Evolutionary conservation across 2,888 invertebrate species (phyloP), one percentile per base, ranked within the genome.

Genomic region (Leptinotarsa peninsularis): DNA sequence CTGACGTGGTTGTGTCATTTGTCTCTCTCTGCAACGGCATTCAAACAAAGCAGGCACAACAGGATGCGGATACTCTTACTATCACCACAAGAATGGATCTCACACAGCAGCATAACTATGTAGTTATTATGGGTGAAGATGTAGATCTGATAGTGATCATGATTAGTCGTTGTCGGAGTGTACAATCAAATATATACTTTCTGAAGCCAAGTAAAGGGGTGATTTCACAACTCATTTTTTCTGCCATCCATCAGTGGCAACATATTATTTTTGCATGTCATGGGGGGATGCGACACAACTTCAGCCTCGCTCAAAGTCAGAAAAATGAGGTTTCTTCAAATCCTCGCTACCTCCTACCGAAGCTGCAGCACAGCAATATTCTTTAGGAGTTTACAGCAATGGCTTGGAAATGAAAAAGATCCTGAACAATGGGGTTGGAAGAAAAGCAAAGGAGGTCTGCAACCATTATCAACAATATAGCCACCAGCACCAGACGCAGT

Each of bases 311-410:
- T 33, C 33, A 7, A 1, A 33, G 33, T 0, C 33, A 0, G 10
- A 10, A 43, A 43, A 43, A 43, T 43, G 33, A 43, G 10, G 2
- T 43, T 43, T 2, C 33, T 43, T 43, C 10, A 43, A 10, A 43
- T 4, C 0, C 7, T 10, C 66, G 10, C n/a, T 27, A 66, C 21
- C 18, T 18, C 21, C 21, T 18, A n/a, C 18, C 3, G 67, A 15
- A 50, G 67, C 67, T 67, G 67, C 67, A 67, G 49, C 67, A 49
- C 67, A 49, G 17, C 67, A 67, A 49, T 50, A 50, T 49, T 67
- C 21, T 56, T 18, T n/a, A 10, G 18, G 18, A 13, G 56, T n/a
- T 13, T 56, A 33, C 7, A 33, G 2, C 7, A 33, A 10, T 33
- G 7, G 33, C 0, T 66, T 23, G 27, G 15, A 21, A 18, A 21